A percentile compares a stretch with the other conserved stretches of the same genome.
Evolutionary conservation across 1,140 invertebrate genomes (phyloP).

Genomic region (Drosophila hydei): DNA sequence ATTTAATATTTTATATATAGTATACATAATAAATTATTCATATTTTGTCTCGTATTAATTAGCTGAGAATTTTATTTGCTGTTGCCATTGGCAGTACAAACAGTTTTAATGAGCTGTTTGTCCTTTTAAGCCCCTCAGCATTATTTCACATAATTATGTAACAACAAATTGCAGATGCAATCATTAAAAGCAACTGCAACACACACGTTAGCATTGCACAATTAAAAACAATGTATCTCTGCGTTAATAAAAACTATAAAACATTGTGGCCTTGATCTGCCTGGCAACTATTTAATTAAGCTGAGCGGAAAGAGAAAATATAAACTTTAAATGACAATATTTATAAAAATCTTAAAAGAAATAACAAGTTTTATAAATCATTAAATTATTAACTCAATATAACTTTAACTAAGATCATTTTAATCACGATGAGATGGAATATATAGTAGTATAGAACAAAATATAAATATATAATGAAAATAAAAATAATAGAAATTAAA

Average conservation of each 20-base stretch:
- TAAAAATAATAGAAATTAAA: too few relatives aligned
- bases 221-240: constrained; percentile 20
- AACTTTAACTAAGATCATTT: too few relatives aligned
- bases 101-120: constrained; percentile 44
- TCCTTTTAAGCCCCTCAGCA: constrained; percentile 24
- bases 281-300: background rate
- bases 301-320: background rate
- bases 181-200: constrained; percentile 23
- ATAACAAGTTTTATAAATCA: too few relatives aligned
- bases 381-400: too few relatives aligned
- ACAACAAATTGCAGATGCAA: constrained; percentile 44
- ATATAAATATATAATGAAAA: too few relatives aligned
- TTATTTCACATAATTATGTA: constrained; percentile 44
- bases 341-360: too few relatives aligned
- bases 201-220: constrained; percentile 2
- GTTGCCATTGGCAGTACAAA: constrained; percentile 27
- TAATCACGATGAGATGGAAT: too few relatives aligned
- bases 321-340: background rate
- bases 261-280: background rate
- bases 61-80: background rate
- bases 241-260: background rate
- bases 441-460: too few relatives aligned
- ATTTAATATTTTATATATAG: background rate
- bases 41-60: background rate
- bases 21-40: background rate